These are phyloP conservation scores for Meta bourneti DNA, from an alignment of 2,888 invertebrate species.

Conservation along the genomic window DNA sequence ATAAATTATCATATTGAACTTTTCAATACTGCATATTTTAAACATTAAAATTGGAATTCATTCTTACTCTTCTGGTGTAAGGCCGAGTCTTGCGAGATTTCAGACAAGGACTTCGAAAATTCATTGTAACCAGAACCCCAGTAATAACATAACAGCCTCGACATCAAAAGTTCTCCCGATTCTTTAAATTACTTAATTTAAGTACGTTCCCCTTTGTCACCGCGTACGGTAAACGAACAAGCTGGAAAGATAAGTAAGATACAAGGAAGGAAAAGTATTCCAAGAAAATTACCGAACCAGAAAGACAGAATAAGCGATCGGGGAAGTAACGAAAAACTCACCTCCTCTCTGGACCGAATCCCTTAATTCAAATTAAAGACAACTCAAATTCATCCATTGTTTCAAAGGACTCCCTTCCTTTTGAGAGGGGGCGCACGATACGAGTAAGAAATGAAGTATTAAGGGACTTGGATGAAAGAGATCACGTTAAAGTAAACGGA, in stretches of 20 bases:
- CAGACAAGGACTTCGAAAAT: too few species aligned
- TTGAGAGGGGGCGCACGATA: neutral
- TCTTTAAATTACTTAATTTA: neutral
- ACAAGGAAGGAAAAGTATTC: neutral
- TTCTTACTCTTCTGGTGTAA: too few species aligned
- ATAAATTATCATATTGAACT: too few species aligned
- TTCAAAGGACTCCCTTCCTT: constrained; percentile 35
- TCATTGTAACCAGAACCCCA: too few species aligned
- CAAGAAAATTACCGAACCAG: constrained; percentile 32
- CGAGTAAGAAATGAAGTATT: constrained; percentile 32
- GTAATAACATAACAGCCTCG: too few species aligned
- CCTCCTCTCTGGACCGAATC: constrained; percentile 3
- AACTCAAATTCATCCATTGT: constrained; percentile 34
- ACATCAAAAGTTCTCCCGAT: neutral
- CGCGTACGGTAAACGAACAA: neutral
- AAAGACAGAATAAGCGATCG: constrained; percentile 27
- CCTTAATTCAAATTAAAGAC: constrained; percentile 71
- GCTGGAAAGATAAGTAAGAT: neutral
- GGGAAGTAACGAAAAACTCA: constrained; percentile 11
- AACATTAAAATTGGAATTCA: too few species aligned
- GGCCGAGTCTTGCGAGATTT: too few species aligned
- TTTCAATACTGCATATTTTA: too few species aligned
- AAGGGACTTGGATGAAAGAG: constrained; percentile 13
- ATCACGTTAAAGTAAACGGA: constrained; percentile 46
- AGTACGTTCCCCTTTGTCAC: neutral